A percentile compares a stretch with the other conserved stretches of the same genome.
Evolutionary conservation across 2,797 vertebrate species (phyloP).

Genomic region (Tarsius wallacei): DNA sequence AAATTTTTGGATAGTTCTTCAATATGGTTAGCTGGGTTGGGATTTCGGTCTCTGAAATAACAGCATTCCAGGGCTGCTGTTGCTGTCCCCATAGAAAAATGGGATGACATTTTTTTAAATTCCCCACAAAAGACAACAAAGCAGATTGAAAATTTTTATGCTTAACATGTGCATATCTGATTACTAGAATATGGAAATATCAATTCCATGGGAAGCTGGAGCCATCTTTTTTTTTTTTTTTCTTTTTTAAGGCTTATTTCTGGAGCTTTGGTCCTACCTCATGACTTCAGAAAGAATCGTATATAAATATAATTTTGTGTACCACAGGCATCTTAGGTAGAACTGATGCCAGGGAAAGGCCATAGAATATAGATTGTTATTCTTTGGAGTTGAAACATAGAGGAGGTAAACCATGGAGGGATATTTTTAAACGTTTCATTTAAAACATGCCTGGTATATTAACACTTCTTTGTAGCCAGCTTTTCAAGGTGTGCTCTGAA

Average conservation of each 20-base stretch:
- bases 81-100: constrained; percentile 84
- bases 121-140: constrained; percentile 83
- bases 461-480: constrained; percentile 13
- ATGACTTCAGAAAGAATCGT: not conserved
- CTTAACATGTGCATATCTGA: constrained; percentile 78
- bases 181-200: constrained; percentile 78
- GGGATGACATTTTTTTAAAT: constrained; percentile 81
- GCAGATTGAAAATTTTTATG: constrained; percentile 78
- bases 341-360: not conserved
- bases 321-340: not conserved
- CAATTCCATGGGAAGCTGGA: constrained; percentile 14
- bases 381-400: constrained; percentile 21
- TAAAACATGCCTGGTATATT: constrained; percentile 44
- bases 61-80: constrained; percentile 79
- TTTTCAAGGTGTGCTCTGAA: constrained; percentile 55
- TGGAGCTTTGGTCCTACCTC: not conserved
- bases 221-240: not conserved
- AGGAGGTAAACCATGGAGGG: constrained; percentile 29
- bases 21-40: constrained; percentile 69
- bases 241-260: not conserved
- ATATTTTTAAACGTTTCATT: constrained; percentile 56
- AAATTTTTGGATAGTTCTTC: constrained; percentile 85
- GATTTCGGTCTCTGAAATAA: constrained; percentile 75
- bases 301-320: not conserved
- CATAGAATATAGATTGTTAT: not conserved